Conservation (phyloP, 2,113 vertebrate species). For the Dromas ardeola region DNA sequence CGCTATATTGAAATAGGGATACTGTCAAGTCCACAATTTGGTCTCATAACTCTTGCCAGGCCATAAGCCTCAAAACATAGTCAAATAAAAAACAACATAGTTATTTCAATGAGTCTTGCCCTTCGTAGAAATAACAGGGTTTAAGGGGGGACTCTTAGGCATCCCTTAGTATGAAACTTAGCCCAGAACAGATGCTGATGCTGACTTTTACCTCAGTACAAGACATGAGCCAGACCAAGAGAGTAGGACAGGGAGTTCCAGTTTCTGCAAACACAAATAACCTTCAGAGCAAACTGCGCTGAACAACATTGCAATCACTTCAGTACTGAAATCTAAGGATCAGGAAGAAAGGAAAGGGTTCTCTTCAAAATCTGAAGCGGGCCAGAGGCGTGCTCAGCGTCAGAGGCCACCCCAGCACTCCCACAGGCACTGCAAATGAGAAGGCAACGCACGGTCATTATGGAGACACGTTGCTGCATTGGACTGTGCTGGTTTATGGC, state of each 20-base stretch:
- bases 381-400: not conserved
- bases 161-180: not conserved
- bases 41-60: not conserved
- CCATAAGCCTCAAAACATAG: not conserved
- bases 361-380: not conserved
- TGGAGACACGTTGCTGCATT: fast-evolving
- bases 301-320: not conserved
- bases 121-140: not conserved
- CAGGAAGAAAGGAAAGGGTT: not conserved
- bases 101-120: not conserved
- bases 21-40: not conserved
- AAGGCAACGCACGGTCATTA: not conserved
- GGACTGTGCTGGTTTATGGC: not conserved
- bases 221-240: not conserved
- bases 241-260: not conserved
- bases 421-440: not conserved
- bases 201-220: not conserved
- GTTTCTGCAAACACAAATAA: not conserved
- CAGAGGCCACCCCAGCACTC: not conserved
- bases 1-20: not conserved
- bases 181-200: not conserved
- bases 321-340: not conserved
- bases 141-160: not conserved
- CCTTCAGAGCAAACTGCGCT: not conserved
- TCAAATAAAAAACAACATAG: not conserved